These are phyloP conservation scores for Tapera naevia DNA, from an alignment of 2,797 vertebrate genomes.

Conservation along the genomic window DNA sequence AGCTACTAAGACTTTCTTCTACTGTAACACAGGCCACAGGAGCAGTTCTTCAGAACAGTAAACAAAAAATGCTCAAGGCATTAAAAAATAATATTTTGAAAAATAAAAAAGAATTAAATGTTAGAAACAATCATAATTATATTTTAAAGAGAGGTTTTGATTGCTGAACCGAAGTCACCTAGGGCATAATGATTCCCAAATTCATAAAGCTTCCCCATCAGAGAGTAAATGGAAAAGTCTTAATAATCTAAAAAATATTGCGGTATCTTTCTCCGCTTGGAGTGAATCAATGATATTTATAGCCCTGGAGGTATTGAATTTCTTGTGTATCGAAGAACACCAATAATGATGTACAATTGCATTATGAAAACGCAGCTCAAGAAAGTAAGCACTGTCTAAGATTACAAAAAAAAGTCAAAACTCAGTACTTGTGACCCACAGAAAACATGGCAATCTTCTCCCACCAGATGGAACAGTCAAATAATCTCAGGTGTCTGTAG, in stretches of 20 bases:
- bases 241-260: constrained; percentile 65
- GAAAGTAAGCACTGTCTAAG: not conserved
- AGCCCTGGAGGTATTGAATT: constrained; percentile 55
- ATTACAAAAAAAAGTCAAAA: not conserved
- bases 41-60: constrained; percentile 41
- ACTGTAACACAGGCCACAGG: not conserved
- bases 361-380: not conserved
- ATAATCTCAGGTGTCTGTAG: not conserved
- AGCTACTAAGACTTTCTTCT: not conserved
- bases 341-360: constrained; percentile 45
- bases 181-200: constrained; percentile 49
- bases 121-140: constrained; percentile 48
- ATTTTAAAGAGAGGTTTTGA: constrained; percentile 53
- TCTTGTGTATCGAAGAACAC: constrained; percentile 66
- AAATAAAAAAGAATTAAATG: not conserved
- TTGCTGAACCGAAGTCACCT: constrained; percentile 30
- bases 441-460: not conserved
- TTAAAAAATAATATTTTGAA: constrained; percentile 24
- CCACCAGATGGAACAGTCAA: not conserved
- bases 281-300: constrained; percentile 68
- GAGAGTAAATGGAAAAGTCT: constrained; percentile 38
- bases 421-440: not conserved
- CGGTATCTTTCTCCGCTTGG: constrained; percentile 29
- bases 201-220: constrained; percentile 57
- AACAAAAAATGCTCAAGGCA: constrained; percentile 50